phyloP scores from a whole-genome alignment of 1,140 invertebrate species.

The Melanaphis sacchari region DNA sequence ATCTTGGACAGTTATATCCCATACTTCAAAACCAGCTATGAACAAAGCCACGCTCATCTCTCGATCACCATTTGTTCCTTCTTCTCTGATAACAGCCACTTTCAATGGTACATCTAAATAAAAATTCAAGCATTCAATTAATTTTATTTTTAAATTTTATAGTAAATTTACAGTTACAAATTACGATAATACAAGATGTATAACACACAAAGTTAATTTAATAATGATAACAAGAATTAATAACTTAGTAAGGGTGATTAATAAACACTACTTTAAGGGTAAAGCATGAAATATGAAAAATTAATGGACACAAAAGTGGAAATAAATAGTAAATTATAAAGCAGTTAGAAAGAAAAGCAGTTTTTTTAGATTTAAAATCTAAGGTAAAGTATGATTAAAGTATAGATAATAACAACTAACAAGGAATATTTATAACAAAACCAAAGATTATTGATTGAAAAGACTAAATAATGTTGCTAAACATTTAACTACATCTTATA shows the following conservation, averaged over 20 bases:
- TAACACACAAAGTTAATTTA: neutral
- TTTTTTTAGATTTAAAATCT: neutral
- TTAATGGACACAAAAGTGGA: neutral
- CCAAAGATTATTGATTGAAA: neutral
- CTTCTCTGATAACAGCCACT: constrained; percentile 93
- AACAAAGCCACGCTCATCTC: constrained; percentile 97
- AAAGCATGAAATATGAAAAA: neutral
- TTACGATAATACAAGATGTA: neutral
- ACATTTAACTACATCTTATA: neutral
- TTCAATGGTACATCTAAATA: constrained; percentile 65
- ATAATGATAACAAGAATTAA: neutral
- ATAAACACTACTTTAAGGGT: neutral
- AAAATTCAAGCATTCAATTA: neutral
- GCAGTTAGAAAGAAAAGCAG: neutral
- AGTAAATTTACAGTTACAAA: neutral
- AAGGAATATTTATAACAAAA: neutral
- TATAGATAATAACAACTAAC: no score
- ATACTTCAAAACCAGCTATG: constrained; percentile 90
- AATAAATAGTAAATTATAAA: neutral
- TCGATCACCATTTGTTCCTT: constrained; percentile 95
- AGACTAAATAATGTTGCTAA: neutral
- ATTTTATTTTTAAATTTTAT: neutral
- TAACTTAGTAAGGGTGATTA: neutral
- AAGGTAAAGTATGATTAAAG: neutral
- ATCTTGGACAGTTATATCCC: constrained; percentile 93